Evolutionary conservation across 2,113 vertebrate species (phyloP).

Genomic region (Pterocles orientalis): DNA sequence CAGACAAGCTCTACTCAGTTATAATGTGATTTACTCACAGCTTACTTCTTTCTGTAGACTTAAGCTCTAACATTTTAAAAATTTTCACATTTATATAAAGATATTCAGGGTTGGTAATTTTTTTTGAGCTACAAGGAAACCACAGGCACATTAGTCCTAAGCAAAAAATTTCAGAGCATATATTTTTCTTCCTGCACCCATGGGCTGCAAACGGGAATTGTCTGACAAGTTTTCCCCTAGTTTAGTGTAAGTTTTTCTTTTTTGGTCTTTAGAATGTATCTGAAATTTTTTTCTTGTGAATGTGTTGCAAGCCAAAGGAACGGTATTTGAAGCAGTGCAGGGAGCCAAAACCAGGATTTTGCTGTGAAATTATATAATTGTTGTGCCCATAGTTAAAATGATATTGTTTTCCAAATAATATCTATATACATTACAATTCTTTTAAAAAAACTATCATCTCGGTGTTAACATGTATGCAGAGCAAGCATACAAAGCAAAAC

Average conservation of each 20-base stretch:
- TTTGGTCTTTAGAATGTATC: background rate
- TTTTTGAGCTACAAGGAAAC: background rate
- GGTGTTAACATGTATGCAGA: background rate
- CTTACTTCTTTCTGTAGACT: background rate
- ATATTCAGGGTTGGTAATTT: background rate
- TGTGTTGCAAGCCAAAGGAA: background rate
- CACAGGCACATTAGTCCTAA: background rate
- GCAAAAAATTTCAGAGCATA: background rate
- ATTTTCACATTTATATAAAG: background rate
- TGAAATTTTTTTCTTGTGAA: background rate
- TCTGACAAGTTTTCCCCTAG: background rate
- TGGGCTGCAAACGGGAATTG: background rate
- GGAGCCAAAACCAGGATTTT: background rate
- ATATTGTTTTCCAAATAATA: background rate
- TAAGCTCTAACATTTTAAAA: background rate
- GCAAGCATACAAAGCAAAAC: background rate
- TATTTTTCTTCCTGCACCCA: accelerated
- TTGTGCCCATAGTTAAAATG: background rate
- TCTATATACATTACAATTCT: background rate
- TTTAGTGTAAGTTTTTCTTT: background rate
- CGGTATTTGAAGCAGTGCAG: background rate
- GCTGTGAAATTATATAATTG: background rate
- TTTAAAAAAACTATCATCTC: background rate
- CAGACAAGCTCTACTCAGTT: background rate
- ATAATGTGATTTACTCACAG: background rate